Evolutionary conservation across 1,140 invertebrate species (phyloP).

Genomic region (Mesaphorura yosii): DNA sequence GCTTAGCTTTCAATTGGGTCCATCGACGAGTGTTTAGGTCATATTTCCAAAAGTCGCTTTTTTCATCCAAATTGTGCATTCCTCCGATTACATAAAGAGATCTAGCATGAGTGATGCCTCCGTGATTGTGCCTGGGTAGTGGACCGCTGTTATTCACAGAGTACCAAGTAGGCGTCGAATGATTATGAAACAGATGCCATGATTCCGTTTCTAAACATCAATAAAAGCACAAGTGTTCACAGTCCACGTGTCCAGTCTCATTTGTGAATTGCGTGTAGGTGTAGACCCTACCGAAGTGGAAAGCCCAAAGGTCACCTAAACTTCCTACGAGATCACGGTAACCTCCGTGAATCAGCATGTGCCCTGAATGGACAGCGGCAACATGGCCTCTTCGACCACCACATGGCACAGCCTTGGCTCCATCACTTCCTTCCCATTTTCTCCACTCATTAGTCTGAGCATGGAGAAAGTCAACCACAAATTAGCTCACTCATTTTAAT

Average conservation of each 20-base stretch:
- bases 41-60: slow-evolving; percentile 74
- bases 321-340: slow-evolving; percentile 78
- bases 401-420: slow-evolving; percentile 53
- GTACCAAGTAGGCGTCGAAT: slow-evolving; percentile 6
- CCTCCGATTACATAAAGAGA: slow-evolving; percentile 80
- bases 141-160: slow-evolving; percentile 12
- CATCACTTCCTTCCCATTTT: slow-evolving; percentile 17
- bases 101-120: slow-evolving; percentile 62
- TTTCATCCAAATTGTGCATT: slow-evolving; percentile 70
- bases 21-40: slow-evolving; percentile 53
- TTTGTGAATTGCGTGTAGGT: slow-evolving; percentile 11
- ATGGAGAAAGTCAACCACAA: background rate
- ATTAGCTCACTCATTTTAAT: background rate
- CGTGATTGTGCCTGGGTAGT: slow-evolving; percentile 64
- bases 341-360: slow-evolving; percentile 78
- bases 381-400: slow-evolving; percentile 65
- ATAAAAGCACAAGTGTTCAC: background rate
- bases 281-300: slow-evolving; percentile 75
- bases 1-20: slow-evolving; percentile 53
- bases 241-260: background rate
- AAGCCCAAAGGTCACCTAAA: slow-evolving; percentile 70
- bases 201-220: slow-evolving; percentile 54
- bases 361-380: slow-evolving; percentile 61
- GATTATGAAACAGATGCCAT: slow-evolving; percentile 50
- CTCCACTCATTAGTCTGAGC: background rate